These are phyloP conservation scores for Phoebastria nigripes DNA, from an alignment of 2,797 vertebrate species.

Conservation along the genomic window DNA sequence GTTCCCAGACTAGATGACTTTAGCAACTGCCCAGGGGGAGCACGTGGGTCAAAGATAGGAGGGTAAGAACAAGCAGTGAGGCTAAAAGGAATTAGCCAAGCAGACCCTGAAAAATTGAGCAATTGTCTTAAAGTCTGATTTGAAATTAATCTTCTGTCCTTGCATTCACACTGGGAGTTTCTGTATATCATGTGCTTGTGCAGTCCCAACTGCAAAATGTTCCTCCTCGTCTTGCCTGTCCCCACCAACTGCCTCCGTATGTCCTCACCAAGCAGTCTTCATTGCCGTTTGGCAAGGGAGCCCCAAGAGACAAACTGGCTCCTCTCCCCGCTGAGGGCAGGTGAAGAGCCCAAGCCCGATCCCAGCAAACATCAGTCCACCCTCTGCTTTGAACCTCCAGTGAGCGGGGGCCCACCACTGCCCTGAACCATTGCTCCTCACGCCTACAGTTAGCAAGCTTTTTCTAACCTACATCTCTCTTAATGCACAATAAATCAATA, in stretches of 20 bases:
- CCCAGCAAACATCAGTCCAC: background rate
- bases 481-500: background rate
- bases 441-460: background rate
- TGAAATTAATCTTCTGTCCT: background rate
- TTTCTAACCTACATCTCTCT: background rate
- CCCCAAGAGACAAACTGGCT: background rate
- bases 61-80: background rate
- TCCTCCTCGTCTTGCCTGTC: background rate
- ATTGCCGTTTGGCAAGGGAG: background rate
- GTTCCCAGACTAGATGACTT: background rate
- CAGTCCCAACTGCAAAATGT: background rate
- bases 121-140: background rate
- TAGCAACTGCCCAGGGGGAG: background rate
- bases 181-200: background rate
- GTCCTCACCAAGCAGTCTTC: background rate
- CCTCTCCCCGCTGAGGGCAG: rapidly evolving
- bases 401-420: background rate
- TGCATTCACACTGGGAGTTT: background rate
- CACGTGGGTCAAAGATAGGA: background rate
- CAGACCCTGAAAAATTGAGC: background rate
- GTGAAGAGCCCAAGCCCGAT: background rate
- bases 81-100: background rate
- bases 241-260: rapidly evolving
- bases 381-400: background rate
- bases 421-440: background rate